A percentile compares a stretch with the other conserved stretches of the same genome.
phyloP scores from a whole-genome alignment of 2,797 vertebrate genomes.

The Fistularia commersonii region DNA sequence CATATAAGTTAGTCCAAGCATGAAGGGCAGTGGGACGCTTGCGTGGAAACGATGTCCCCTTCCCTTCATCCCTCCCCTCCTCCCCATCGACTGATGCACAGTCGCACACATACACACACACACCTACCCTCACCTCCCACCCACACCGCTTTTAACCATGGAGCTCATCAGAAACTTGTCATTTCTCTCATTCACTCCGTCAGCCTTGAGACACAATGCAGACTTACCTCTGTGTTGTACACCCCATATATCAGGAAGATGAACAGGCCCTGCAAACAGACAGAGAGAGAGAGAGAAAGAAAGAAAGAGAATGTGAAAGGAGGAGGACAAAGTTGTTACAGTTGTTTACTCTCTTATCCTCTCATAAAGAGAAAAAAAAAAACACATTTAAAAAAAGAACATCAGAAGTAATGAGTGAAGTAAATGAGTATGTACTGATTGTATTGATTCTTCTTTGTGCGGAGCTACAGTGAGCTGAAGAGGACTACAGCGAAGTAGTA shows the following conservation, averaged over 20 bases:
- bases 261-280: slow-evolving; percentile 93
- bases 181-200: slow-evolving; percentile 99
- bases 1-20: slow-evolving; percentile 98
- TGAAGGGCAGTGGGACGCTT: slow-evolving; percentile 97
- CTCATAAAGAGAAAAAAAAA: slow-evolving; percentile 10
- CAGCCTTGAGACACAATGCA: slow-evolving; percentile 99
- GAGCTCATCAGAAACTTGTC: slow-evolving; percentile 99
- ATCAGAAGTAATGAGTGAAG: too few relatives aligned
- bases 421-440: not conserved
- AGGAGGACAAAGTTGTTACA: slow-evolving; percentile 67
- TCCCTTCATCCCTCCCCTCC: slow-evolving; percentile 56
- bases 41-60: slow-evolving; percentile 83
- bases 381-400: too few relatives aligned
- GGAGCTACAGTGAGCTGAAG: not conserved
- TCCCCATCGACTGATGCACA: slow-evolving; percentile 29
- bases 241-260: slow-evolving; percentile 99
- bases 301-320: slow-evolving; percentile 31
- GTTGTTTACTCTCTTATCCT: slow-evolving; percentile 55
- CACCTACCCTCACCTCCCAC: slow-evolving; percentile 26
- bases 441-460: slow-evolving; percentile 1
- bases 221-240: slow-evolving; percentile 98
- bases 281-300: slow-evolving; percentile 54
- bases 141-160: slow-evolving; percentile 64
- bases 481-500: slow-evolving; percentile 6
- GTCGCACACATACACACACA: slow-evolving; percentile 4